A percentile compares a stretch with the other conserved stretches of the same genome.
Evolutionary conservation across 2,888 invertebrate species (phyloP).

Genomic region (Podotricha telesiphe): DNA sequence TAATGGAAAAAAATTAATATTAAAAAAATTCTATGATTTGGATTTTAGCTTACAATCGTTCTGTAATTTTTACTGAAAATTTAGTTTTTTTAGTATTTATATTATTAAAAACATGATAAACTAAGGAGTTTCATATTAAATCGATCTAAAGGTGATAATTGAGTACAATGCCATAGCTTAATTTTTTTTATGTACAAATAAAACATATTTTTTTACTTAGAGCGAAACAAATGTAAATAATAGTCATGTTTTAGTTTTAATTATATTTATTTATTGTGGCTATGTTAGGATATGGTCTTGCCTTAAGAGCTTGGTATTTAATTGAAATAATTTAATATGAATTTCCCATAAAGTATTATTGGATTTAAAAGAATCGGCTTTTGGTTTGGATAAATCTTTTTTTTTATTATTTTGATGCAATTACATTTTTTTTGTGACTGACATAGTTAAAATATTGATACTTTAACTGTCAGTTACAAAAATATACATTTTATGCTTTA

Average conservation of each 20-base stretch:
- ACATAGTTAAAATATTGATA: no score
- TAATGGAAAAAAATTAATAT: no score
- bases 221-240: constrained; percentile 44
- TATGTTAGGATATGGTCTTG: constrained; percentile 43
- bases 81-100: background rate
- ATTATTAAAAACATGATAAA: background rate
- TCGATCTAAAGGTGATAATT: constrained; percentile 38
- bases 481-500: no score
- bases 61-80: no score
- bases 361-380: background rate
- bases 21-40: no score
- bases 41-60: no score
- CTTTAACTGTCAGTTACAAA: no score
- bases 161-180: constrained; percentile 49
- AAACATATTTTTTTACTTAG: constrained; percentile 52
- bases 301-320: constrained; percentile 25
- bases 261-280: constrained; percentile 43
- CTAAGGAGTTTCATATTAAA: constrained; percentile 20
- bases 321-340: background rate
- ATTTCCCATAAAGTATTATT: background rate
- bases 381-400: no score
- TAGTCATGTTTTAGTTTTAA: constrained; percentile 43
- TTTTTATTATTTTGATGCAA: no score
- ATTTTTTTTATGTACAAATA: constrained; percentile 49
- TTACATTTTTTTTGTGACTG: no score